Base-by-base conservation (phyloP, 2,113 vertebrate species). In the Theristicus caerulescens region DNA sequence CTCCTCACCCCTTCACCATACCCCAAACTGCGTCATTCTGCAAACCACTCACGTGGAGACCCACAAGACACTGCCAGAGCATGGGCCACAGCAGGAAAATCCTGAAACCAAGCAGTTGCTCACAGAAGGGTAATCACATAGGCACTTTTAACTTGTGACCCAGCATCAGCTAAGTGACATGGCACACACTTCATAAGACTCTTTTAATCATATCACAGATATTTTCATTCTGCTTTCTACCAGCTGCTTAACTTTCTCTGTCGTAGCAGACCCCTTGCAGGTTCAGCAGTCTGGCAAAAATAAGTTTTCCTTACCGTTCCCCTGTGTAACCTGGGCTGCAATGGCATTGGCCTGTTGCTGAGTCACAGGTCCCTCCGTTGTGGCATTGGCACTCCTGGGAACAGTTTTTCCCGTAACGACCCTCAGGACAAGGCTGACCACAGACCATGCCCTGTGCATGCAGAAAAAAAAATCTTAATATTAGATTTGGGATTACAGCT, bases 381-480 rank as follows among this genome's bases (percentile, higher is more conserved):
- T 99, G 99, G 96, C 99, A 99, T 97, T 99, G 99, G 93, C 99
- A 99, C 94, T 99, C 99, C 96, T 99, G 99, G 16, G 99, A 98
- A 95, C 99, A 99, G 97, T 99, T 99, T 76, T 97, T 98, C 94
- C 99, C 99, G 5, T 98, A 99, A 89, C 98, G 98, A 51, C 99
- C 99, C 74, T 99, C 98, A 4, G 99, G 99, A 98, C 99, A 99
- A 69, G 99, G 99, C 95, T 99, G 99, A 47, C 99, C 99, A 97
- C 99, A 99, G 87, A 99, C 99, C 47, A 98, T 98, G 82, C 99
- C 99, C 99, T 99, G 94, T 10, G 82, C 94, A 96, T 95, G 96
- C 61, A 97, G 13, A 49, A 86, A 96, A 96, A 96, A 72, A 95
- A 67, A 83, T 21, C 59, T 69, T 49, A 86, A 66, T 88, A 96